Percentiles rank a stretch among this genome's conserved stretches.
Evolutionary conservation across 1,140 invertebrate genomes (phyloP).

Genomic region (Pogonus chalceus): DNA sequence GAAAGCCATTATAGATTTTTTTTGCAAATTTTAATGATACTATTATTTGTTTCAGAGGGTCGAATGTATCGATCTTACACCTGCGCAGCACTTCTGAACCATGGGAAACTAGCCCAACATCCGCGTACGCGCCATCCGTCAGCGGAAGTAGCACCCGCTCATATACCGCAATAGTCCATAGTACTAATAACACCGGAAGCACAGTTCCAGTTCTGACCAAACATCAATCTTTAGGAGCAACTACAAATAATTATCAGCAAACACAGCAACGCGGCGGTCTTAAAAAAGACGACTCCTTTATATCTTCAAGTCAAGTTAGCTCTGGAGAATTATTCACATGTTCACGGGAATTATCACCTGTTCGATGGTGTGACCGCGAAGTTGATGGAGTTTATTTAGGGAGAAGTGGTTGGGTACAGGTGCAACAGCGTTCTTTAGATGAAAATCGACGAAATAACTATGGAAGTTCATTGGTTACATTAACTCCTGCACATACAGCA

Average conservation of each 20-base stretch:
- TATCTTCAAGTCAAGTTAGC: constrained; percentile 32
- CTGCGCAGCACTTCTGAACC: constrained; percentile 44
- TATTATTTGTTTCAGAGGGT: constrained; percentile 37
- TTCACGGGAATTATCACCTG: constrained; percentile 45
- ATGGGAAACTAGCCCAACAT: constrained; percentile 35
- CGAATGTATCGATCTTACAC: constrained; percentile 47
- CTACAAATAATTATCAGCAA: neutral
- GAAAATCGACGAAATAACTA: constrained; percentile 39
- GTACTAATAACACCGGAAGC: constrained; percentile 20
- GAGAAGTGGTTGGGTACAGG: constrained; percentile 48
- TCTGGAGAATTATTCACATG: constrained; percentile 37
- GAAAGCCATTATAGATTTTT: neutral
- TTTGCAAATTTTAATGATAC: neutral
- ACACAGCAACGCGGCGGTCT: constrained; percentile 5
- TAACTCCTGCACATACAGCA: constrained; percentile 15
- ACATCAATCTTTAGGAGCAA: constrained; percentile 28
- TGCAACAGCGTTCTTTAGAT: constrained; percentile 46
- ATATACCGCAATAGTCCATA: constrained; percentile 25
- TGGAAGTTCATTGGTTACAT: constrained; percentile 19
- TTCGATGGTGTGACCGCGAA: constrained; percentile 49
- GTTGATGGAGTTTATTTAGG: constrained; percentile 48
- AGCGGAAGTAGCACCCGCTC: constrained; percentile 20
- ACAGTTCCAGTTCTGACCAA: constrained; percentile 27
- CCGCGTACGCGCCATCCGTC: constrained; percentile 15
- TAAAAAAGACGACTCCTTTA: constrained; percentile 13